A percentile compares a stretch with the other conserved stretches of the same genome.
phyloP scores from a whole-genome alignment of 2,113 vertebrate species.

The Oncorhynchus kisutch region DNA sequence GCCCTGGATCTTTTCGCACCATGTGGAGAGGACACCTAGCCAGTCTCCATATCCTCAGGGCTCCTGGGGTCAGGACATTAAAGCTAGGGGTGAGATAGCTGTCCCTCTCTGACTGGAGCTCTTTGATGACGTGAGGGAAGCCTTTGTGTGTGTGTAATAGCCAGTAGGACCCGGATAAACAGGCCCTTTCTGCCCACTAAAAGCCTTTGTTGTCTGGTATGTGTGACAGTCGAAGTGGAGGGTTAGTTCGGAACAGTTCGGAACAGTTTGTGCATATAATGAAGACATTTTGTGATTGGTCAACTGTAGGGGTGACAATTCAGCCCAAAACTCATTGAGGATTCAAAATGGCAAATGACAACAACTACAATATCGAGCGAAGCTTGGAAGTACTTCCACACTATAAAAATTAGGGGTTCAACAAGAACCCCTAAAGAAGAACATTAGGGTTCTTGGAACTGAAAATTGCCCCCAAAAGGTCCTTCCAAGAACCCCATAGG shows the following conservation, averaged over 20 bases:
- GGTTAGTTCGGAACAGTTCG: too few relatives aligned
- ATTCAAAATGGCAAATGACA: too few relatives aligned
- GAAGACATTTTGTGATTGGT: too few relatives aligned
- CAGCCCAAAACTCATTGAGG: too few relatives aligned
- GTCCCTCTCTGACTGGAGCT: constrained; percentile 37
- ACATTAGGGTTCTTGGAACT: too few relatives aligned
- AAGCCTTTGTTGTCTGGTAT: constrained; percentile 47
- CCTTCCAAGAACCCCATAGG: too few relatives aligned
- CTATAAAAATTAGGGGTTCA: too few relatives aligned
- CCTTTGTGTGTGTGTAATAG: constrained; percentile 16
- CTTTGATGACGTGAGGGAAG: constrained; percentile 42
- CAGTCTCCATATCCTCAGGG: constrained; percentile 47
- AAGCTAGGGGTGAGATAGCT: constrained; percentile 15
- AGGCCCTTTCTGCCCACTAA: constrained; percentile 44
- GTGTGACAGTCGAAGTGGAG: not conserved
- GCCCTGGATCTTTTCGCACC: not conserved
- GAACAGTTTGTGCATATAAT: too few relatives aligned
- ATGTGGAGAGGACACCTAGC: constrained; percentile 3
- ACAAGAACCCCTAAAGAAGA: too few relatives aligned
- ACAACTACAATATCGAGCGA: too few relatives aligned
- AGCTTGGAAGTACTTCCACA: too few relatives aligned
- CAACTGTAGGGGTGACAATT: not conserved
- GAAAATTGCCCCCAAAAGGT: too few relatives aligned
- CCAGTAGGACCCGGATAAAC: constrained; percentile 49
- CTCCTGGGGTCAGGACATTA: constrained; percentile 40